Evolutionary conservation across 2,888 invertebrate species (phyloP), one percentile per base, ranked within the genome.

Genomic region (Amphipyra tragopoginis): DNA sequence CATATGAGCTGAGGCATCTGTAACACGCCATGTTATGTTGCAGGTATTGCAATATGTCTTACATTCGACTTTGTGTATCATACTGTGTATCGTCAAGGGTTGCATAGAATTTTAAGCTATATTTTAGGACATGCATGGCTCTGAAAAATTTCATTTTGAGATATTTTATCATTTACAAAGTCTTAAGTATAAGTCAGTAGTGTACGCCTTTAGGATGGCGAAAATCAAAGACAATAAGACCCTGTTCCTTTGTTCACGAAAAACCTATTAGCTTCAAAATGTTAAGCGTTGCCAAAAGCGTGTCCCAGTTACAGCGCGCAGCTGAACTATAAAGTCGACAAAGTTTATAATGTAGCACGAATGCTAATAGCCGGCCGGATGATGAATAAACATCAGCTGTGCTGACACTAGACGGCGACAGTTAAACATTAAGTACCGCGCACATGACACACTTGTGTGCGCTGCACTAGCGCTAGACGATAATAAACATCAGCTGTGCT

Each of bases 341-440:
- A 6, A 47, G 29, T 29, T n/a, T 10, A 40, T 33, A 21, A 36
- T 40, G 56, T 45, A 40, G 29, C 9, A 49, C 50, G 29, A 21
- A 57, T 51, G 58, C 50, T 65, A 65, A 51, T 15, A 15, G 34
- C 13, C 40, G n/a, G 8, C 38, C 21, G 2, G 21, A 1, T 33
- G 44, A 57, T 65, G 57, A 50, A 65, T 57, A 51, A 42, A 57
- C 50, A 65, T 47, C 7, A 21, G 21, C 21, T 21, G 21, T 3
- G 3, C 21, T 21, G 21, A 21, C 21, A 21, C 21, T 21, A 21
- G 13, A 14, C 47, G 33, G 13, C 34, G 21, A 40, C 40, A 40
- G 40, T 14, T 15, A 14, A 5, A 15, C 29, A 7, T 21, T 7
- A 29, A 29, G 29, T 5, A 29, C 7, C 29, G 29, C 29, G 29